Base-by-base conservation (phyloP, 1,140 invertebrate species). In the Hyles vespertilio region DNA sequence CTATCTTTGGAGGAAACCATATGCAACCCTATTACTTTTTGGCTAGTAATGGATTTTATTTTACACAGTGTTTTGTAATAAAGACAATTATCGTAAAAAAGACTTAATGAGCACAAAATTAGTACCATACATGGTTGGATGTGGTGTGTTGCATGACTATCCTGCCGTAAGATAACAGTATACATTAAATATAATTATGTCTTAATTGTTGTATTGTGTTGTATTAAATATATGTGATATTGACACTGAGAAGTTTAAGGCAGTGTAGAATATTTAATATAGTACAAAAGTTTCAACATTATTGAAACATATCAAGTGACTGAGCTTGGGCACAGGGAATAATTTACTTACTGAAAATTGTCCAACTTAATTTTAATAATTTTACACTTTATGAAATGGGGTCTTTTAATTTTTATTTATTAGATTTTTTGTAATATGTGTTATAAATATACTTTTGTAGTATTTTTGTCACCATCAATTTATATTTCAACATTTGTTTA, bases 231-330 rank as follows among this genome's bases (percentile, higher is more conserved):
- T 51, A 40, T 51, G 50, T 51, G 50, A 51, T 51, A 51, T 33
- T 33, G 9, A 51, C n/a, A 33, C 32, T 51, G 32, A 32, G 8
- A 34, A 51, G 33, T 8, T 0, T 34, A 34, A 10, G 57, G 49
- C 44, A 5, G 33, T 57, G 55, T 40, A 45, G 40, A 54, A 61
- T 57, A 47, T 61, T 48, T 61, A 58, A 45, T 61, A 72, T 61
- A 72, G 70, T 72, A 72, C 67, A 72, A 69, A 67, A 51, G 60
- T 72, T 72, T 63, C 58, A 72, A 53, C 46, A 46, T 52, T 60
- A 32, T 53, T 67, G 58, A 63, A 69, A 67, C 67, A 65, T 67
- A 72, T 72, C 59, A 67, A 61, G 43, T 63, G 58, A 67, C 60
- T 69, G 64, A 65, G 43, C 52, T 62, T 54, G 55, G n/a, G 9